Evolutionary conservation across 2,888 invertebrate genomes (phyloP), one percentile per base, ranked within the genome.

Genomic region (Caenorhabditis japonica): DNA sequence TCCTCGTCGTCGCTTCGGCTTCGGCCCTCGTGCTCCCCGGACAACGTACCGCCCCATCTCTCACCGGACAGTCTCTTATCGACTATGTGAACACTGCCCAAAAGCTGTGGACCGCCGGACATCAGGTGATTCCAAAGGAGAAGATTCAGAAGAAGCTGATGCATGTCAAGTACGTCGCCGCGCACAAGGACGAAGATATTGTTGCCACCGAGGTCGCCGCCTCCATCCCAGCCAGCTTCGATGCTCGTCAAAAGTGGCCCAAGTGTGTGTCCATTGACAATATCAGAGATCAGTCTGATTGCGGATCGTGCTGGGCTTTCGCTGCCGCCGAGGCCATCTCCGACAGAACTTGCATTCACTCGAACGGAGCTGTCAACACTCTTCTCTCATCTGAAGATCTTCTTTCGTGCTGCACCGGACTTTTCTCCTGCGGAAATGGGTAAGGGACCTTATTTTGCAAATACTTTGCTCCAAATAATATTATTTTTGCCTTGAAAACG

Each of bases 301-400:
- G 77, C 43, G 73, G 95, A 19, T 94, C 94, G 38, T 95, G 95
- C 89, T 94, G 94, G 94, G 89, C 90, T 0, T 88, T 90, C 78
- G 89, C 88, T 36, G 88, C 89, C 33, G 89, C 88, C 5, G 89
- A 89, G 74, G 88, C 89, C 41, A 89, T 89, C 84, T 86, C 89
- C 13, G 90, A 90, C 81, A 79, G 90, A 58, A 87, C 88, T 60
- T 90, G 90, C 76, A 89, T 90, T 68, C 80, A 84, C 23, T 87
- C 88, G 8, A 66, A 84, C 4, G 89, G 88, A 41, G 80, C 83
- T 17, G 49, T 73, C 23, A 58, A 59, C 36, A 41, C 51, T 23
- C 88, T 88, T 52, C 58, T 75, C 7, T 88, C 89, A 17, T 87
- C 89, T 5, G 89, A 89, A 76, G 89, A 90, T 68, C 80, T 90